Percentiles rank a stretch among this genome's conserved stretches.
phyloP scores from a whole-genome alignment of 1,140 invertebrate species.

The Lepidostoma basale region DNA sequence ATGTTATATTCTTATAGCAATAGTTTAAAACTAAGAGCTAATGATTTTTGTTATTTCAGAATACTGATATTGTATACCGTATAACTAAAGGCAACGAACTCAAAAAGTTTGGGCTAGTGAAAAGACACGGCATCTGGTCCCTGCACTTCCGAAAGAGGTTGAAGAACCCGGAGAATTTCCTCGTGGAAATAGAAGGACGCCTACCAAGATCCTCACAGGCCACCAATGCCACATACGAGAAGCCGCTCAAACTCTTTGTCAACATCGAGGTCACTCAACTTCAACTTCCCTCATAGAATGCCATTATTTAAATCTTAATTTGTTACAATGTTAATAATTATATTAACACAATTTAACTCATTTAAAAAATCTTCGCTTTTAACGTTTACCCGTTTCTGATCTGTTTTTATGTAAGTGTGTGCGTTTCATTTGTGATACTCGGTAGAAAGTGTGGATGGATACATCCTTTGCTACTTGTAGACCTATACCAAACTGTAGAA shows the following conservation, averaged over 20 bases:
- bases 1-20: neutral
- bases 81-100: conserved; percentile 71
- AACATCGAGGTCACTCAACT: conserved; percentile 39
- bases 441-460: too few relatives aligned
- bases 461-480: too few relatives aligned
- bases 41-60: conserved; percentile 49
- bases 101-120: conserved; percentile 69
- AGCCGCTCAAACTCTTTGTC: conserved; percentile 54
- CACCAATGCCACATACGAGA: conserved; percentile 56
- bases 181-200: conserved; percentile 64
- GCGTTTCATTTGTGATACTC: too few relatives aligned
- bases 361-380: too few relatives aligned
- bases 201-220: conserved; percentile 50
- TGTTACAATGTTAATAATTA: too few relatives aligned
- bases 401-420: too few relatives aligned
- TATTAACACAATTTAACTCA: too few relatives aligned
- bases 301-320: neutral
- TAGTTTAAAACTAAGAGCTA: too few relatives aligned
- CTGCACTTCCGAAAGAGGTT: conserved; percentile 67
- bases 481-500: too few relatives aligned
- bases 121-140: conserved; percentile 67
- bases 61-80: conserved; percentile 68
- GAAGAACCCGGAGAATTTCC: conserved; percentile 62
- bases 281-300: conserved; percentile 34
- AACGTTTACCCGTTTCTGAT: too few relatives aligned